Percentiles rank a stretch among this genome's conserved stretches.
Evolutionary conservation across 2,888 invertebrate species (phyloP).

Genomic region (Caenorhabditis sinica): DNA sequence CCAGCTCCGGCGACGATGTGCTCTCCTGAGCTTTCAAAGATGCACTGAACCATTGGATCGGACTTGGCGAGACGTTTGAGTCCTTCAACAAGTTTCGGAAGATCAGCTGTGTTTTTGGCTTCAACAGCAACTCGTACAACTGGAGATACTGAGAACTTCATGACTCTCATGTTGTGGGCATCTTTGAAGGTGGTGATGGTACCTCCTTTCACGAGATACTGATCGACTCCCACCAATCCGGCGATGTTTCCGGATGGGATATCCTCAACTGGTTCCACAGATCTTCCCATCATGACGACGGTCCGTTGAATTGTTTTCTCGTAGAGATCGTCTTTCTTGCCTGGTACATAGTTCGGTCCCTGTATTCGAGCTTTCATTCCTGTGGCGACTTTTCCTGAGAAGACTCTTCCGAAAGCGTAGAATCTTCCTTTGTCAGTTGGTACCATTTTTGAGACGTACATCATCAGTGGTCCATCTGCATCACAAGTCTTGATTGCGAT

Average conservation of each 20-base stretch:
- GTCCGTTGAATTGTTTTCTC: constrained; percentile 99
- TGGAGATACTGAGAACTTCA: constrained; percentile 99
- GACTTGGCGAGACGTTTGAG: constrained; percentile 99
- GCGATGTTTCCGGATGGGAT: constrained; percentile 99
- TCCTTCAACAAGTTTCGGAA: constrained; percentile 94
- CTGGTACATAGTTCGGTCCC: constrained; percentile 98
- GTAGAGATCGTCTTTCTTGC: constrained; percentile 98
- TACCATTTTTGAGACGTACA: constrained; percentile 99
- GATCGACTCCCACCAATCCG: constrained; percentile 99
- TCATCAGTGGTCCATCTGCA: constrained; percentile 98
- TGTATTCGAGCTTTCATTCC: constrained; percentile 92
- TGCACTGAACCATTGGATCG: constrained; percentile 99
- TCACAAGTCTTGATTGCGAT: constrained; percentile 91
- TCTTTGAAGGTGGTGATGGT: constrained; percentile 99
- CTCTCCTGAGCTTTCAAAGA: constrained; percentile 88
- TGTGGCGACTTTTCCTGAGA: constrained; percentile 91
- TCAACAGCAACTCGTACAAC: constrained; percentile 99
- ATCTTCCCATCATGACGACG: constrained; percentile 99
- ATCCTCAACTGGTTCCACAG: constrained; percentile 99
- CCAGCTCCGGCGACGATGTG: constrained; percentile 99
- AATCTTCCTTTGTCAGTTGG: constrained; percentile 99
- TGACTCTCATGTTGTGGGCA: constrained; percentile 98
- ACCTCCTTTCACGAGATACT: constrained; percentile 99
- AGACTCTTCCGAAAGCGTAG: constrained; percentile 99
- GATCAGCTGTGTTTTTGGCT: constrained; percentile 98